Base-by-base conservation (phyloP, 53 echinoderm and acorn worm genomes). In the Glandiceps talaboti region DNA sequence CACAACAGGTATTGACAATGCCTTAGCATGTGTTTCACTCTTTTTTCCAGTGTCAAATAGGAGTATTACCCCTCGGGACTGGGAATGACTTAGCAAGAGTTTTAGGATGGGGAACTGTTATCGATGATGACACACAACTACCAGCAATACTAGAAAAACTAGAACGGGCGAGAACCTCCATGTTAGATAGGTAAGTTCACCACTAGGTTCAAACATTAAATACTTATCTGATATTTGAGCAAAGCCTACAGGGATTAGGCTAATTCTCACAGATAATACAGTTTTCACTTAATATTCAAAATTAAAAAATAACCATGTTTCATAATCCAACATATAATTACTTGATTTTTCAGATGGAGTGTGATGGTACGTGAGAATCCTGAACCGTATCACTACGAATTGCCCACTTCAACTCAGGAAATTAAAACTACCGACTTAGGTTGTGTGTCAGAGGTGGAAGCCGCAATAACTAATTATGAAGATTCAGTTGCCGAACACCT, bases 401-500 rank as follows among this genome's bases (percentile, higher is more conserved):
- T 20, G 6, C 6, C 64, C 6, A 20, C 6, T 6, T 45, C 64
- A 6, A 45, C 64, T 12, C 6, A 45, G 20, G 64, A 45, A 6
- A 45, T 45, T 20, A 45, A 45, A 45, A 6, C 6, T 20, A 6
- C 64, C 6, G 64, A 45, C 64, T 45, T 45, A 6, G 20, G 64
- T 20, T 12, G 64, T 20, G 20, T 20, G 6, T 6, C 64, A 6
- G 64, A 45, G 20, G 64, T 45, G 64, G 64, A 45, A 45, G 64
- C 64, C 20, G 64, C 64, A 6, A 96, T 96, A 79, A 90, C 86
- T 32, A 81, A 86, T 0, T 96, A 96, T 27, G 97, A 96, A 79
- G 87, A 96, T 78, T 96, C 97, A 0, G 97, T 96, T 0, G 97
- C 97, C n/a, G 88, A 87, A 26, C 97, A 96, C 78, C 92, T 96